These are phyloP conservation scores for Cyphomyrus plagiostoma DNA, from an alignment of 2,113 vertebrate species.

Conservation along the genomic window DNA sequence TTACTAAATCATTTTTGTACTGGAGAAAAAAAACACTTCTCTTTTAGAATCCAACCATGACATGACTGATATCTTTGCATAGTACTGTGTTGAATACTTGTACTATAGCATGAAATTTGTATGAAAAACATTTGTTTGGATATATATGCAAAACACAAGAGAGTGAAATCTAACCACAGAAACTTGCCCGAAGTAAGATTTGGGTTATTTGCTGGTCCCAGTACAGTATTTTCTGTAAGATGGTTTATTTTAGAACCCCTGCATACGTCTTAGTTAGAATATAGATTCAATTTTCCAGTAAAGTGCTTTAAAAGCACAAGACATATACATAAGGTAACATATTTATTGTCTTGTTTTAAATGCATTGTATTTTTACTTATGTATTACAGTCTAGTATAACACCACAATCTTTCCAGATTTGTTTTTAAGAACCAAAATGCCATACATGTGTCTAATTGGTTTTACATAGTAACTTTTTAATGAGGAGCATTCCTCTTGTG, in stretches of 20 bases:
- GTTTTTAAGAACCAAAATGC: slow-evolving; percentile 12
- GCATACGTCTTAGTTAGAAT: not conserved
- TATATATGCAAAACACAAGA: not conserved
- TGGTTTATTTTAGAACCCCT: not conserved
- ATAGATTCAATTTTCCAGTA: not conserved
- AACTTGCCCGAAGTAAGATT: not conserved
- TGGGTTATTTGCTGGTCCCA: not conserved
- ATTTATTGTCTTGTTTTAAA: not conserved
- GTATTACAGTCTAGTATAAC: not conserved
- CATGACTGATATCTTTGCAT: not conserved
- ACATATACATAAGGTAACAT: not conserved
- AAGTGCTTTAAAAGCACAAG: not conserved
- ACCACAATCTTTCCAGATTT: not conserved
- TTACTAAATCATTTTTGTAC: not conserved
- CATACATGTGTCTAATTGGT: slow-evolving; percentile 14
- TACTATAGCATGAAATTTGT: not conserved
- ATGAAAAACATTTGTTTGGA: not conserved
- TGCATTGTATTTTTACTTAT: not conserved
- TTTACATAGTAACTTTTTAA: slow-evolving; percentile 8
- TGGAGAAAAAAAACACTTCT: not conserved
- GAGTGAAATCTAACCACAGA: not conserved
- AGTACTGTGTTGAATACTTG: not conserved
- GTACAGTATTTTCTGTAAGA: not conserved
- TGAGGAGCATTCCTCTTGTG: not conserved
- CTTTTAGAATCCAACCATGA: not conserved